Base-by-base conservation (phyloP, 2,113 vertebrate species). In the Argyrosomus japonicus region DNA sequence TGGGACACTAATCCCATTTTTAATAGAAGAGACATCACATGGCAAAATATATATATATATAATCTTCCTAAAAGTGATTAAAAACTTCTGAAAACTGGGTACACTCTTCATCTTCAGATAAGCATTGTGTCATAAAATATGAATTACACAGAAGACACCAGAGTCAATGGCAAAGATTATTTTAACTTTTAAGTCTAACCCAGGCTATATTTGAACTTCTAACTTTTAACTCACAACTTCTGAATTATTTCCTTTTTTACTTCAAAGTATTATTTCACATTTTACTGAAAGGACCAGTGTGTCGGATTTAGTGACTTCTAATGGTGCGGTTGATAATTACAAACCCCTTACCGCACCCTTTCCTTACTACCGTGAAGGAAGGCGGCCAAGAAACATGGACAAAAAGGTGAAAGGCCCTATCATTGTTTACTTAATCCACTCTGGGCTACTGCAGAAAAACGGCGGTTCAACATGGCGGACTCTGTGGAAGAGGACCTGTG, bases 41-140 rank as follows among this genome's bases (percentile, higher is more conserved):
- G n/a, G 54, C 6, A 73, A 29, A 72, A 62, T 19, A 68, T 68
- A 50, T 4, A 54, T n/a, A n/a, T n/a, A 58, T 36, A 60, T 86
- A 85, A 76, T 86, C 83, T 69, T 78, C 56, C 68, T 77, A 57
- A 87, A 74, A 71, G 60, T 76, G 68, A 82, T 87, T 80, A 48
- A 68, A 78, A 82, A 82, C 53, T 79, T 60, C 23, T 70, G 23
- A 80, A 86, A 73, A 69, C 51, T 27, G 36, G 32, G 25, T 45
- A n/a, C 58, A 67, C 25, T 53, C 45, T 27, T 43, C 47, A 68
- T 57, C 48, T 62, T 61, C 51, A 47, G 79, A 78, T 47, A 73
- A 69, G 50, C 5, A 79, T 51, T 61, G 45, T 45, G 62, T 21
- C n/a, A 67, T 62, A 12, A 68, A 82, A 76, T 48, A 64, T 45